Conservation (phyloP, 2,888 invertebrate species). For the Trachelus troglodyta region DNA sequence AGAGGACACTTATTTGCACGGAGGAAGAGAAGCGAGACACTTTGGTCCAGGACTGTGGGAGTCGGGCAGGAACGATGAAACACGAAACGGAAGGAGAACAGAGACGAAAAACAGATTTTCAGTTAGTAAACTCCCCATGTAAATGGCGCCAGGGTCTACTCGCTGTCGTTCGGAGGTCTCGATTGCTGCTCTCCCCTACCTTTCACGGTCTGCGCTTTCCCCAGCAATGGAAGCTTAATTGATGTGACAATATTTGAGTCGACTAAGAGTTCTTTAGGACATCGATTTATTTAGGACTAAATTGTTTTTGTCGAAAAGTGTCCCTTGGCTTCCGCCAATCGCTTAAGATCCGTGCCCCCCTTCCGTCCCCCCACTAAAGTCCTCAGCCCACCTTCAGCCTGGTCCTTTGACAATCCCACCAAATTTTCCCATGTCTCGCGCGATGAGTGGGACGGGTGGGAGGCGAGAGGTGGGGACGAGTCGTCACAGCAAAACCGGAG, state of each 20-base stretch:
- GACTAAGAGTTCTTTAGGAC: slow-evolving; percentile 47
- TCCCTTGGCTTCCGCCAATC: not conserved
- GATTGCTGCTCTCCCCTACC: not conserved
- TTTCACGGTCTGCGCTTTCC: not conserved
- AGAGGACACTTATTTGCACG: slow-evolving; percentile 16
- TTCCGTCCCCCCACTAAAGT: not conserved
- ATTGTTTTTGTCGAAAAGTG: not conserved
- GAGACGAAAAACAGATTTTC: slow-evolving; percentile 53
- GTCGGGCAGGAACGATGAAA: slow-evolving; percentile 18
- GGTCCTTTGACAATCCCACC: not conserved
- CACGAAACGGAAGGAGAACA: slow-evolving; percentile 26
- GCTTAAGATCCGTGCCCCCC: not conserved
- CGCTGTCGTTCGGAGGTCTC: not conserved
- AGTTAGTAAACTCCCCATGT: not conserved
- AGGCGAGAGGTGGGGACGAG: not conserved
- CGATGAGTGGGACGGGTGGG: not conserved
- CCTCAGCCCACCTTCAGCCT: not conserved
- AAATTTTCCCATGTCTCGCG: not conserved
- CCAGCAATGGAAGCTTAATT: slow-evolving; percentile 46
- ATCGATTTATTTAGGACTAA: slow-evolving; percentile 51
- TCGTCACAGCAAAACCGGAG: not conserved
- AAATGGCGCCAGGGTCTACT: slow-evolving; percentile 18
- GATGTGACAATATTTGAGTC: slow-evolving; percentile 61
- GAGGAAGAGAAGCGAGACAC: slow-evolving; percentile 35
- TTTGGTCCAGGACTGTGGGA: slow-evolving; percentile 14